A percentile compares a stretch with the other conserved stretches of the same genome.
These are phyloP conservation scores for Tragelaphus buxtoni DNA, from an alignment of 2,113 vertebrate species.

Conservation along the genomic window DNA sequence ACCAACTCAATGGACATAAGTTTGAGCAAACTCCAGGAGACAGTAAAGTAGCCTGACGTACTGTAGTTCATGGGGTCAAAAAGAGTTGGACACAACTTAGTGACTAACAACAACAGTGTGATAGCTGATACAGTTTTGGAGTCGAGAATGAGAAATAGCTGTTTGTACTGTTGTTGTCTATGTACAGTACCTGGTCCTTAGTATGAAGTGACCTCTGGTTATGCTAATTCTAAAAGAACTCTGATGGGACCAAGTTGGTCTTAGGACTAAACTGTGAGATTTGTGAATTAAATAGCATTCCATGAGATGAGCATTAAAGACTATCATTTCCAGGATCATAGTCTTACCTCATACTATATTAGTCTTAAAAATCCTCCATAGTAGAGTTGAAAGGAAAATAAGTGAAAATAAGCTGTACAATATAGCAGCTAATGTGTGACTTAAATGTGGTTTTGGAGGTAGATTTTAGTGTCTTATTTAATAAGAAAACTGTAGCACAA, in stretches of 20 bases:
- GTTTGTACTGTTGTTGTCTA: neutral
- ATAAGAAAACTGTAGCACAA: neutral
- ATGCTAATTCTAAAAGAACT: neutral
- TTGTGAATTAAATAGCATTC: neutral
- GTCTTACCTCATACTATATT: neutral
- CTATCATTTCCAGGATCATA: neutral
- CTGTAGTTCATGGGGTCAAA: neutral
- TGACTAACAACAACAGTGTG: neutral
- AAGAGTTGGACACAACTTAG: neutral
- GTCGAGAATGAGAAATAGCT: neutral
- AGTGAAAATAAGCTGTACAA: neutral
- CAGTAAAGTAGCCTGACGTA: neutral
- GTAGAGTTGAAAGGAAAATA: neutral
- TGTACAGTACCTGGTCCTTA: neutral
- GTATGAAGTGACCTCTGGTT: neutral
- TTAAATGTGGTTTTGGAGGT: neutral
- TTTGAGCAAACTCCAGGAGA: neutral
- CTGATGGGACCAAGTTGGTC: neutral
- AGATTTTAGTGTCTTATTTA: neutral
- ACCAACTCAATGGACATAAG: neutral
- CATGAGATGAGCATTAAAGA: neutral
- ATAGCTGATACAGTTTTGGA: neutral
- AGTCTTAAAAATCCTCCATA: neutral
- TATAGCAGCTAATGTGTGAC: neutral
- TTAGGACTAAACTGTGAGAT: neutral